Conservation (phyloP, 1,140 invertebrate genomes). For the Apis dorsata region DNA sequence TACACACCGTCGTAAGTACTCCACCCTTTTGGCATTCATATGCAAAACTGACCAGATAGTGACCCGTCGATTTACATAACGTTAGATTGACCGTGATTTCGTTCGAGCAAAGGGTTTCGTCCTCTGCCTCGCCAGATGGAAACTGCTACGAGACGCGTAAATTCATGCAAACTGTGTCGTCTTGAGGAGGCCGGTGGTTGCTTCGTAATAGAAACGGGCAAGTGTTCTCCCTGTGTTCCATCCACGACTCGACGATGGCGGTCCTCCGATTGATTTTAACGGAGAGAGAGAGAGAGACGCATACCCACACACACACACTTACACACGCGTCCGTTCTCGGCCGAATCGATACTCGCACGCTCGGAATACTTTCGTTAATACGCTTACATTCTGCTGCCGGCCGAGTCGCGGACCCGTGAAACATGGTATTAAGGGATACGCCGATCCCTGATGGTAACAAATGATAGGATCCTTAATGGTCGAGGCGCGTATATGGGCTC, state of each 20-base stretch:
- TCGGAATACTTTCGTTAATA: conserved; percentile 71
- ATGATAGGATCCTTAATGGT: conserved; percentile 75
- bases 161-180: conserved; percentile 65
- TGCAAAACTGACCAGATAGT: conserved; percentile 78
- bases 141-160: conserved; percentile 54
- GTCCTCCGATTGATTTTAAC: background rate
- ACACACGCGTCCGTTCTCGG: no score
- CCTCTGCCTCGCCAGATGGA: conserved; percentile 33
- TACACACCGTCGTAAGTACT: conserved; percentile 59
- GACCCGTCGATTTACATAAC: conserved; percentile 78
- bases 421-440: conserved; percentile 73
- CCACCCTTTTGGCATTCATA: conserved; percentile 74
- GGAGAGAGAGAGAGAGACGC: no score
- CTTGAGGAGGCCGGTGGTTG: conserved; percentile 29
- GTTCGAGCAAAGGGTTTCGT: conserved; percentile 62
- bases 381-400: conserved; percentile 64
- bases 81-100: conserved; percentile 80
- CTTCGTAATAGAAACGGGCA: conserved; percentile 49
- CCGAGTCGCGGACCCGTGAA: conserved; percentile 72
- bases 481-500: conserved; percentile 51
- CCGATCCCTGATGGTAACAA: conserved; percentile 74
- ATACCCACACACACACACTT: no score
- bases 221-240: no score
- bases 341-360: conserved; percentile 54
- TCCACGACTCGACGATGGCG: no score